Evolutionary conservation across 2,113 vertebrate genomes (phyloP), one percentile per base, ranked within the genome.

Genomic region (Silurus asotus): DNA sequence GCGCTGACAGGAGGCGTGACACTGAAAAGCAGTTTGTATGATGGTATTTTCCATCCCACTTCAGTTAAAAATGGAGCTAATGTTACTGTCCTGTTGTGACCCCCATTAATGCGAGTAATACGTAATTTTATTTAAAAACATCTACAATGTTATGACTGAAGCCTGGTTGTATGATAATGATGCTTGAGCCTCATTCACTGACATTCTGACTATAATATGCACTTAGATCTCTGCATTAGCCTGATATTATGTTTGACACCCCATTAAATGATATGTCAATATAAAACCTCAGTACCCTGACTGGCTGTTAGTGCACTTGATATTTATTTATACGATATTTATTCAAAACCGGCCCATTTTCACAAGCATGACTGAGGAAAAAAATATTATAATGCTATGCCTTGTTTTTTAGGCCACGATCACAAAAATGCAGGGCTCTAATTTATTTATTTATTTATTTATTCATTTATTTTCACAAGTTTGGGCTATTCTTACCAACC

Each of bases 181-280:
- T 74, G 70, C 25, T 78, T 9, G 2, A 77, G 51, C 23, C 6
- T 56, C 23, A 55, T 78, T 78, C 48, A 17, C n/a, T 8, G 20
- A 14, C 74, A 55, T 76, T 76, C 23, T 53, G 25, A 56, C n/a
- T 28, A 11, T 56, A 78, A 56, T 58, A 51, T 14, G 72, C 48
- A 75, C 72, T 75, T 53, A 10, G 48, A 75, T 53, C 48, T 75
- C 19, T 51, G 3, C 19, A 59, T 76, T 76, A 25, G n/a, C 51
- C 51, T 76, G 51, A 76, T 53, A 76, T 78, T 56, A 78, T 79
- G 8, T 79, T 79, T 58, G 55, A 37, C 55, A 78, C 37, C 55
- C 25, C 28, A 79, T 79, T 9, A 37, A 58, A 79, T 75, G 9
- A 3, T 49, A 49, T 74, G 45, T 58, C 23, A 58, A 58, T 58